phyloP scores from a whole-genome alignment of 2,797 vertebrate genomes.

The Phoxinus dragarum region DNA sequence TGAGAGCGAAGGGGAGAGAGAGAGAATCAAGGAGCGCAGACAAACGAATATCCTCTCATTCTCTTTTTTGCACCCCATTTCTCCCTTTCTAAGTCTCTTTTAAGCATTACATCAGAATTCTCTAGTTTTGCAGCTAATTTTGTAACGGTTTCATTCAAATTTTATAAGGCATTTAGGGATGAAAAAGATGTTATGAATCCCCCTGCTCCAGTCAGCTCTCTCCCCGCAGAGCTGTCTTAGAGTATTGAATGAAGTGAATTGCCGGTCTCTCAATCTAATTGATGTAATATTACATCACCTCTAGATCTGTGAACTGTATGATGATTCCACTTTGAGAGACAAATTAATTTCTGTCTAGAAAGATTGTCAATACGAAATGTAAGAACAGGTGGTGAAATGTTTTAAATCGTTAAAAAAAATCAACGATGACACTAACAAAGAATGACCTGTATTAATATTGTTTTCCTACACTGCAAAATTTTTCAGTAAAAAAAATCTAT shows the following conservation, averaged over 20 bases:
- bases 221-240: conserved; percentile 25
- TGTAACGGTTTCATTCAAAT: conserved; percentile 55
- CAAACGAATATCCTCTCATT: conserved; percentile 9
- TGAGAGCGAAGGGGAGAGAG: conserved; percentile 6
- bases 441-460: not conserved
- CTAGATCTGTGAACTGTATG: conserved; percentile 15
- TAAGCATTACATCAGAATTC: conserved; percentile 52
- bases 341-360: conserved; percentile 15
- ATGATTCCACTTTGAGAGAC: conserved; percentile 13
- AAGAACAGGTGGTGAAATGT: not conserved
- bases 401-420: not conserved
- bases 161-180: conserved; percentile 54
- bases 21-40: not conserved
- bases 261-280: conserved; percentile 27
- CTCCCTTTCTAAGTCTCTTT: conserved; percentile 12
- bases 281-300: conserved; percentile 44
- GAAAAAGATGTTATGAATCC: conserved; percentile 51
- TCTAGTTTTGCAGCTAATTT: conserved; percentile 46
- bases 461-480: not conserved
- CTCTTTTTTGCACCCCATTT: conserved; percentile 14
- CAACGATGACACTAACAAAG: not conserved
- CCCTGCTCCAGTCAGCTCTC: conserved; percentile 19
- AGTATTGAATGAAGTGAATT: conserved; percentile 37
- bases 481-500: not conserved
- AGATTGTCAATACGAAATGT: not conserved